These are phyloP conservation scores for Rhabdomys pumilio DNA, from an alignment of 2,797 vertebrate genomes.

Conservation along the genomic window DNA sequence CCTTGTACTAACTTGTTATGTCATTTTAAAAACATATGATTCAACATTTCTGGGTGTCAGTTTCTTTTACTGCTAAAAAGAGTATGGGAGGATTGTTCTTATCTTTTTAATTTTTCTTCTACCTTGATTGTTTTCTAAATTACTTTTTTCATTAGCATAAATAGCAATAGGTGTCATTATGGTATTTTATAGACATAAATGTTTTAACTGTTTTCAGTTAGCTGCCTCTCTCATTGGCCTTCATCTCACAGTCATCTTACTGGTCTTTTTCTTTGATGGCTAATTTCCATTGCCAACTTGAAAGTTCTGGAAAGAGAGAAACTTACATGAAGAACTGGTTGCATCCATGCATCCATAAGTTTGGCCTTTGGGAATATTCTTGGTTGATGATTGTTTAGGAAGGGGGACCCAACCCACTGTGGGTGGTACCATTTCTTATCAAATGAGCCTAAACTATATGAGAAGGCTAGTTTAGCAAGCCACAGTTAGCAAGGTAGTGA, in stretches of 20 bases:
- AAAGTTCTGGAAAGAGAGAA: background rate
- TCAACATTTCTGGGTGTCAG: background rate
- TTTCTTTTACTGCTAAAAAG: background rate
- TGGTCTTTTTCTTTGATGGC: background rate
- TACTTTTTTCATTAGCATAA: background rate
- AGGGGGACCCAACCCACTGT: background rate
- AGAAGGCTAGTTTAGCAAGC: background rate
- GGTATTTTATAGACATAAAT: background rate
- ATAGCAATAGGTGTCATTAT: background rate
- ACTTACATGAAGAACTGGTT: background rate
- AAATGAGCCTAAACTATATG: too few species aligned
- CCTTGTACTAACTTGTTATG: background rate
- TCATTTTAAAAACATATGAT: background rate
- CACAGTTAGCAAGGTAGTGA: background rate
- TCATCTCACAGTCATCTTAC: background rate
- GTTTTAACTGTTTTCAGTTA: background rate
- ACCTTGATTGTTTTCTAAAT: background rate
- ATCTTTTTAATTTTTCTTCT: conserved; percentile 8
- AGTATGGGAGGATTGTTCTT: background rate
- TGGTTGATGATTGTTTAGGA: background rate
- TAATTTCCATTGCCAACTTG: background rate
- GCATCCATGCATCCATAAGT: background rate
- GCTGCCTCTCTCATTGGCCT: background rate
- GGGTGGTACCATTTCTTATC: background rate
- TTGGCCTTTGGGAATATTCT: background rate